Percentiles rank a stretch among this genome's conserved stretches.
These are phyloP conservation scores for Tetranychus urticae DNA, from an alignment of 1,140 invertebrate species.

Conservation along the genomic window DNA sequence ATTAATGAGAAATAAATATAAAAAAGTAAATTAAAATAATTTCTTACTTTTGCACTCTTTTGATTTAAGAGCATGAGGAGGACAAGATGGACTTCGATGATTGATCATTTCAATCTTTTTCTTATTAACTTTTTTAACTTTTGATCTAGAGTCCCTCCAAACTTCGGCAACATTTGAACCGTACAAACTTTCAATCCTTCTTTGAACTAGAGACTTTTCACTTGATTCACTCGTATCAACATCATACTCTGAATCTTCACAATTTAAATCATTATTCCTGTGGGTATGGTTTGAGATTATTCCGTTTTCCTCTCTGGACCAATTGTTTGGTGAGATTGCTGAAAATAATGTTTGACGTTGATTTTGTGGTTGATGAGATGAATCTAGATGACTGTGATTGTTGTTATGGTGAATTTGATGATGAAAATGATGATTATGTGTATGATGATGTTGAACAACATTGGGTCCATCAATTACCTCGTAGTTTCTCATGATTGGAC, in stretches of 20 bases:
- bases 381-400: neutral
- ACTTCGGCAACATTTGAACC: slow-evolving; percentile 25
- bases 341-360: neutral
- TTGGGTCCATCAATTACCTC: neutral
- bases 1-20: neutral
- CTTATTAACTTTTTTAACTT: neutral
- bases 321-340: neutral
- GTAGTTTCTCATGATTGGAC: neutral
- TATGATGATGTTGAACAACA: neutral
- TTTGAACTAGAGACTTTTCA: slow-evolving; percentile 49
- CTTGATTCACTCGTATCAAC: neutral
- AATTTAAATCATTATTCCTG: neutral
- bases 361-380: neutral
- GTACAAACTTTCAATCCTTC: slow-evolving; percentile 59
- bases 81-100: slow-evolving; percentile 10
- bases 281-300: neutral
- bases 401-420: neutral
- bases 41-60: neutral
- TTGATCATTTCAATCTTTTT: neutral
- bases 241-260: neutral
- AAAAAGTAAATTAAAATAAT: neutral
- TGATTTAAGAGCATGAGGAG: neutral
- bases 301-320: neutral
- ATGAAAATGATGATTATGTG: neutral
- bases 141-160: slow-evolving; percentile 7